Percentiles rank a stretch among this genome's conserved stretches.
phyloP scores from a whole-genome alignment of 2,797 vertebrate species.

The Channa striata region DNA sequence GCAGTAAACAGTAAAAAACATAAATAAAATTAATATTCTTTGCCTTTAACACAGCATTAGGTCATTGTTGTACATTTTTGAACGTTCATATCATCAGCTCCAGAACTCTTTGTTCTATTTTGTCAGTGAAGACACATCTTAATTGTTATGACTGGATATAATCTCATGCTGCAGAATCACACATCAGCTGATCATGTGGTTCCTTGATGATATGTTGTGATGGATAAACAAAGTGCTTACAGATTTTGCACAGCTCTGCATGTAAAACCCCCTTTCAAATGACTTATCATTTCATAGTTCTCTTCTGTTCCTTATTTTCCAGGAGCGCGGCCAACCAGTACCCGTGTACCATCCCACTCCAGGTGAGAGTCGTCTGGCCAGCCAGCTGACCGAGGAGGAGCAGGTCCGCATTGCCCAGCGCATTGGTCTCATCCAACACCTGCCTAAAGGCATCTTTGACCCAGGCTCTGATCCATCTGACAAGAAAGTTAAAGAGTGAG shows the following conservation, averaged over 20 bases:
- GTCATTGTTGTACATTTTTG: neutral
- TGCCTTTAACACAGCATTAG: neutral
- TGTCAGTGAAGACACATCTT: too few relatives aligned
- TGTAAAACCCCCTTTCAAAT: too few relatives aligned
- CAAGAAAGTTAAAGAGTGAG: conserved; percentile 90
- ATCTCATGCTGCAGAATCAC: too few relatives aligned
- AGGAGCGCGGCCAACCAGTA: conserved; percentile 80
- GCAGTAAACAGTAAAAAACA: neutral
- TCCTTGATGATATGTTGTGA: neutral
- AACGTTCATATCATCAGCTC: too few relatives aligned
- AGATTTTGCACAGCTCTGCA: neutral
- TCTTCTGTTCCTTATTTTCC: conserved; percentile 6
- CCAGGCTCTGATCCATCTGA: conserved; percentile 83
- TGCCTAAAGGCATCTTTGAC: conserved; percentile 87
- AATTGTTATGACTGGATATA: too few relatives aligned
- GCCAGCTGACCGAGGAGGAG: conserved; percentile 90
- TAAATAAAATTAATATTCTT: neutral
- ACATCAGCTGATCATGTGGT: neutral
- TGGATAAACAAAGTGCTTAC: neutral
- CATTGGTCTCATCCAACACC: conserved; percentile 90
- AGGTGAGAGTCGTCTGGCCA: conserved; percentile 86
- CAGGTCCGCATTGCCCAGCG: conserved; percentile 90
- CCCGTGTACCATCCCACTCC: conserved; percentile 88
- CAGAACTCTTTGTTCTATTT: too few relatives aligned
- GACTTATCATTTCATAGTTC: neutral